Conservation (phyloP, 2,113 vertebrate genomes). For the Sterna hirundo region DNA sequence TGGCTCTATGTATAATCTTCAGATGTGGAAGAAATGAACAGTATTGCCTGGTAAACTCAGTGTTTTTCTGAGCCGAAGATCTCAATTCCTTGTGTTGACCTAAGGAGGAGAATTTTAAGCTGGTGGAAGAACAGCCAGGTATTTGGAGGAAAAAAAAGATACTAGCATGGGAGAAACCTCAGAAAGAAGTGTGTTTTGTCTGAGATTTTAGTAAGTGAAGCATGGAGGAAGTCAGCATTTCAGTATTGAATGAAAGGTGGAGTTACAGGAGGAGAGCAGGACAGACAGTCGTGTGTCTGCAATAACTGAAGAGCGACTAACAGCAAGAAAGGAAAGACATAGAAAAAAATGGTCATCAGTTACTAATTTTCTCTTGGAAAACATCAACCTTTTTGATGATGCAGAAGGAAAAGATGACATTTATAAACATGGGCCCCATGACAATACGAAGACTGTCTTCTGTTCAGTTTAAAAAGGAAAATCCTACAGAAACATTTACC, state of each 20-base stretch:
- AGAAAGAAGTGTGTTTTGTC: not conserved
- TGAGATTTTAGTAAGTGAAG: not conserved
- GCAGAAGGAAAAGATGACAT: not conserved
- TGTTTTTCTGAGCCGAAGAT: not conserved
- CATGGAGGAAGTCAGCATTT: not conserved
- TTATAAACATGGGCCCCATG: not conserved
- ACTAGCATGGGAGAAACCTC: not conserved
- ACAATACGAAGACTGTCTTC: not conserved
- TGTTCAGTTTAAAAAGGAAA: not conserved
- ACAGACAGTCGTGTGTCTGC: fast-evolving
- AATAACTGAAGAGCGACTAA: not conserved
- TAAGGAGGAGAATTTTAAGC: not conserved
- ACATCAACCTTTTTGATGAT: not conserved
- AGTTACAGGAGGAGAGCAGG: not conserved
- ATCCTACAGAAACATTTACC: not conserved
- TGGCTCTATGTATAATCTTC: not conserved
- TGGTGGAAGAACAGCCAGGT: not conserved
- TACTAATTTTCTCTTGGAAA: not conserved
- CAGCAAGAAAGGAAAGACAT: not conserved
- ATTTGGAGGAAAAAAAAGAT: not conserved
- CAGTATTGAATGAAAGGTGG: not conserved
- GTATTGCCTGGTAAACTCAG: not conserved
- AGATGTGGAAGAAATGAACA: not conserved
- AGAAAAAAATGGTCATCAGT: not conserved
- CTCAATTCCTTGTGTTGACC: not conserved